Evolutionary conservation across 2,888 invertebrate species (phyloP), one percentile per base, ranked within the genome.

Genomic region (Tenthredo amoena): DNA sequence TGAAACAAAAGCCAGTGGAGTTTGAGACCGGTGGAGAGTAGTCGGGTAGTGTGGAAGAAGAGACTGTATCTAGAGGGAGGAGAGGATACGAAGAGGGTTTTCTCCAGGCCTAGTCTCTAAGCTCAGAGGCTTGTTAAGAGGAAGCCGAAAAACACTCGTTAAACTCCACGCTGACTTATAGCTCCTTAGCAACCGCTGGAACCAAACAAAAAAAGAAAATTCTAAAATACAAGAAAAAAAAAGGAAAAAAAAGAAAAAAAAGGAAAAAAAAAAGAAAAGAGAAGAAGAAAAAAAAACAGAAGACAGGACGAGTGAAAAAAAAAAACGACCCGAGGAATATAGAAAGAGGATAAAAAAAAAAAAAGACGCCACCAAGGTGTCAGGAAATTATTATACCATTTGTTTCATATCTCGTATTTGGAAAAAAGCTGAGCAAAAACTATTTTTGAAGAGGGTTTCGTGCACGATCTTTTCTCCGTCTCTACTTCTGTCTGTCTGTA

Each of bases 101-200:
- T 21, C 65, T 68, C 83, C 62, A 58, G 31, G 21, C 62, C 62
- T 47, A 7, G 31, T 47, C 62, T 77, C 47, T 79, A 68, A 71
- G 76, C 77, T 50, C 85, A 58, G 77, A 74, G 87, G 86, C 86
- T 88, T 87, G 87, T 88, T 87, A 87, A 85, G 85, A 86, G 86
- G 86, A 88, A 87, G 87, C 84, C 85, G 86, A 87, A 88, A 88
- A 88, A 86, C 84, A 87, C 86, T 87, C 87, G 87, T 88, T 88
- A 88, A 88, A 86, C 86, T 86, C 87, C 65, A 79, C 58, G 65
- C 85, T 87, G 87, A 88, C 87, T 88, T 87, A 88, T 86, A 87
- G 86, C 85, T 84, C 86, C 86, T 86, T 86, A 86, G 86, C 82
- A 85, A 68, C 83, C 83, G 71, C 83, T 71, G 83, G 26, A 26